phyloP scores from a whole-genome alignment of 2,797 vertebrate species.

The Esox lucius region DNA sequence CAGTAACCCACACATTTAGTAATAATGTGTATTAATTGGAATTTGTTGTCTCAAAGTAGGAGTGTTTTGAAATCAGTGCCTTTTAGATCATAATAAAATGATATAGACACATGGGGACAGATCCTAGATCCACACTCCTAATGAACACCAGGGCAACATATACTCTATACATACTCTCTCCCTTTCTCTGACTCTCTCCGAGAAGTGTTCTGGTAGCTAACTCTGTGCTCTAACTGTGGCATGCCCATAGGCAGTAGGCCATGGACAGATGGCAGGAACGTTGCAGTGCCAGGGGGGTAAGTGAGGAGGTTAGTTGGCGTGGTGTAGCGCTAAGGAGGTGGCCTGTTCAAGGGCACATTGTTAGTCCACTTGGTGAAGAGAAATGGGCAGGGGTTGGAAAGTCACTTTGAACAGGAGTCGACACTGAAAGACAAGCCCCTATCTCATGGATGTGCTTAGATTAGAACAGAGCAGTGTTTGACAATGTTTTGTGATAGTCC shows the following conservation, averaged over 20 bases:
- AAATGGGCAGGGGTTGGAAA: neutral
- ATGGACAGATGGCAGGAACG: slow-evolving; percentile 76
- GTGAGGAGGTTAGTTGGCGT: slow-evolving; percentile 56
- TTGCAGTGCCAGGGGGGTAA: slow-evolving; percentile 70
- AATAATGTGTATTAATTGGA: no score
- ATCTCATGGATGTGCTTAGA: neutral
- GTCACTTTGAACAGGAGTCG: neutral
- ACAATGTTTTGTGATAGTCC: neutral
- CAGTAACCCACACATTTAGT: slow-evolving; percentile 53
- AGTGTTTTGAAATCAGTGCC: neutral
- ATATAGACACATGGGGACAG: neutral
- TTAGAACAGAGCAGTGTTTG: neutral
- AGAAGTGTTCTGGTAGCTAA: slow-evolving; percentile 22
- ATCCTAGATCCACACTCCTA: neutral
- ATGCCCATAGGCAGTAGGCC: slow-evolving; percentile 58
- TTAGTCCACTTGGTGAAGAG: slow-evolving; percentile 27
- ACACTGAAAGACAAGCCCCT: neutral
- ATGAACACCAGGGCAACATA: neutral
- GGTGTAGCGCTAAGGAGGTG: slow-evolving; percentile 45
- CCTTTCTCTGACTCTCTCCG: neutral
- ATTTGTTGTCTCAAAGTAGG: neutral
- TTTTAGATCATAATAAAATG: neutral
- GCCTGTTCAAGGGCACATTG: slow-evolving; percentile 62
- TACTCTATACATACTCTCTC: neutral
- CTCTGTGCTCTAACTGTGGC: slow-evolving; percentile 49